Evolutionary conservation across 1,140 invertebrate genomes (phyloP), one percentile per base, ranked within the genome.

Genomic region (Spodoptera litura): DNA sequence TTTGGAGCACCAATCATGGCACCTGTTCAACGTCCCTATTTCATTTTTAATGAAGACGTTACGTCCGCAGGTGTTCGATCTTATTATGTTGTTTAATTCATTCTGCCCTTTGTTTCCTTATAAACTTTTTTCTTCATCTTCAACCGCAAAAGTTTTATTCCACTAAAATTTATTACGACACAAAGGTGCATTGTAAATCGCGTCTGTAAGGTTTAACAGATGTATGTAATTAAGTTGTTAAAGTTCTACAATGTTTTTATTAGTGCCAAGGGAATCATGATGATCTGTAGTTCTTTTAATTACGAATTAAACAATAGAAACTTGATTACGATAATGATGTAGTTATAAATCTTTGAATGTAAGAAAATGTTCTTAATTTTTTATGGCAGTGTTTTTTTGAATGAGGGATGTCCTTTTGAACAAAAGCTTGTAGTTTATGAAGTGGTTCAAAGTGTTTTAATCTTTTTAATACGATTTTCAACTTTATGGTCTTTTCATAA

Each of bases 61-160:
- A 81, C 84, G 87, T 89, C 86, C 84, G 93, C 93, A 94, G 93
- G 93, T 94, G 93, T 92, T 80, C 83, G 78, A 78, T 83, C 86
- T 89, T 87, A 94, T 92, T 92, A 93, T 90, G 85, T 91, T 92
- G 85, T 89, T 92, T 90, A 90, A 92, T 92, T 93, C 91, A 93
- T 91, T 90, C 91, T 91, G 90, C 87, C 88, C 93, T 92, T 93
- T 93, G 92, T 93, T 93, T 93, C 91, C 90, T 93, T 93, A 85
- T 70, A 85, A 80, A 78, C 76, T 92, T 90, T 91, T 91, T 85
- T 62, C 61, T 77, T 79, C 80, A 71, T 80, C 72, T 79, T 76
- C 80, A 27, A 75, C 89, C 86, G 88, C 88, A 89, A 89, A 91
- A 89, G 87, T 94, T 92, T 80, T 91, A 91, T 90, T 91, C 86